Percentiles rank a stretch among this genome's conserved stretches.
phyloP scores from a whole-genome alignment of 2,797 vertebrate genomes.

The Balearica regulorum region DNA sequence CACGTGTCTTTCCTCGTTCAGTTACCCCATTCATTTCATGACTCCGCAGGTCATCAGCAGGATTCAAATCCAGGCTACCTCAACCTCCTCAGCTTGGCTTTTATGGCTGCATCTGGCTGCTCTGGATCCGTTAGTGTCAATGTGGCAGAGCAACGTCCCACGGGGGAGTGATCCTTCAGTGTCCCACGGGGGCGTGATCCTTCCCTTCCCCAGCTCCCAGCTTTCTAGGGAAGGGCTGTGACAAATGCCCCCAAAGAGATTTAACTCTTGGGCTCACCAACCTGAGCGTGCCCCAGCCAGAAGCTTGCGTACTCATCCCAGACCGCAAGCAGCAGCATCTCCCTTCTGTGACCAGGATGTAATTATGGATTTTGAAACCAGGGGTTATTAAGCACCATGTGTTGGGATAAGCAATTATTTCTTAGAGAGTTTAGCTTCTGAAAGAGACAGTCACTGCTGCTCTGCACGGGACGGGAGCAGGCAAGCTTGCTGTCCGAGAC shows the following conservation, averaged over 20 bases:
- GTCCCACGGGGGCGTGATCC: too few species aligned
- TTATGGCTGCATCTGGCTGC: neutral
- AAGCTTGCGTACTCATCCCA: neutral
- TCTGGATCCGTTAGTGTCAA: neutral
- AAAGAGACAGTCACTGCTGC: neutral
- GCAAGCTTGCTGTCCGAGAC: neutral
- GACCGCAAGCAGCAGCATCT: neutral
- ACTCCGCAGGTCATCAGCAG: neutral
- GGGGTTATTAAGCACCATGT: neutral
- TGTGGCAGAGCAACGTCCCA: neutral
- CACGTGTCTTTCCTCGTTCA: too few species aligned
- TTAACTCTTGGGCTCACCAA: neutral
- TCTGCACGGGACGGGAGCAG: neutral
- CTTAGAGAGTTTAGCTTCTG: neutral
- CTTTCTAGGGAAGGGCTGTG: neutral
- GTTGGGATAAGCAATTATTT: neutral
- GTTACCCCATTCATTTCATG: neutral
- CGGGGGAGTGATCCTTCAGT: neutral
- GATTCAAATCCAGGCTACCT: neutral
- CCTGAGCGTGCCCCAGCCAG: neutral
- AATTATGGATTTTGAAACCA: neutral
- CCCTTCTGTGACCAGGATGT: neutral
- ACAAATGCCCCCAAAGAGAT: neutral
- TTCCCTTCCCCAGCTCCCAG: neutral
- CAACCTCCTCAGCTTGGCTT: neutral